phyloP scores from a whole-genome alignment of 1,140 invertebrate genomes.

The Anthonomus grandis region DNA sequence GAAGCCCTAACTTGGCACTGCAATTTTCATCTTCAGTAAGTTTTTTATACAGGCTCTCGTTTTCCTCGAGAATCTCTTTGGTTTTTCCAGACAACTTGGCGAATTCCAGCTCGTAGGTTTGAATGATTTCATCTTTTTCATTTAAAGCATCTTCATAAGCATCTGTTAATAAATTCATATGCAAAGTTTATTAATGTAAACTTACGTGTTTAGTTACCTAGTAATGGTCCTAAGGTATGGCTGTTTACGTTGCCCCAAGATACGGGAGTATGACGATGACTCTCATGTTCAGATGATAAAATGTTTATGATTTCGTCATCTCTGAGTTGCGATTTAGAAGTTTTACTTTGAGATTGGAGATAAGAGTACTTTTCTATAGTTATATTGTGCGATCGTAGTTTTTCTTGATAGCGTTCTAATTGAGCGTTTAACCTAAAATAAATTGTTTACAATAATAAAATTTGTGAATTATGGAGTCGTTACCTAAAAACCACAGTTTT shows the following conservation, averaged over 20 bases:
- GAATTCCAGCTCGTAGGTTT: constrained; percentile 58
- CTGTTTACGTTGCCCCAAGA: constrained; percentile 56
- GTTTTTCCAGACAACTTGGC: constrained; percentile 59
- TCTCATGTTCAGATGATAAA: constrained; percentile 35
- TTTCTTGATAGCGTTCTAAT: constrained; percentile 65
- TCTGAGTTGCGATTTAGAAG: constrained; percentile 29
- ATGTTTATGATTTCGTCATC: constrained; percentile 34
- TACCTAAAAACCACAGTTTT: constrained; percentile 65
- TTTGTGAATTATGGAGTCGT: neutral
- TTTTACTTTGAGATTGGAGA: constrained; percentile 7
- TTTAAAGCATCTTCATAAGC: constrained; percentile 64
- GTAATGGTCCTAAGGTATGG: constrained; percentile 47
- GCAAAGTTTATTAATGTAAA: constrained; percentile 20
- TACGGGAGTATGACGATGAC: constrained; percentile 41
- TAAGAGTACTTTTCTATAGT: constrained; percentile 24
- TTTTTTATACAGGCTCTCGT: constrained; percentile 56
- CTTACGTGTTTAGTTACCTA: constrained; percentile 10
- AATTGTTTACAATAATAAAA: neutral
- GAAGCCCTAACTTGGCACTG: constrained; percentile 52
- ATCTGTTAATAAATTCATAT: constrained; percentile 54
- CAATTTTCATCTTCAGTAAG: constrained; percentile 52
- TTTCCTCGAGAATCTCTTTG: constrained; percentile 61
- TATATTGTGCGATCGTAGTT: constrained; percentile 49
- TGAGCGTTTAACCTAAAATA: constrained; percentile 60
- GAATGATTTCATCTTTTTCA: constrained; percentile 64